A percentile compares a stretch with the other conserved stretches of the same genome.
Conservation (phyloP, 2,888 invertebrate species). For the Gymnocheta viridis region DNA sequence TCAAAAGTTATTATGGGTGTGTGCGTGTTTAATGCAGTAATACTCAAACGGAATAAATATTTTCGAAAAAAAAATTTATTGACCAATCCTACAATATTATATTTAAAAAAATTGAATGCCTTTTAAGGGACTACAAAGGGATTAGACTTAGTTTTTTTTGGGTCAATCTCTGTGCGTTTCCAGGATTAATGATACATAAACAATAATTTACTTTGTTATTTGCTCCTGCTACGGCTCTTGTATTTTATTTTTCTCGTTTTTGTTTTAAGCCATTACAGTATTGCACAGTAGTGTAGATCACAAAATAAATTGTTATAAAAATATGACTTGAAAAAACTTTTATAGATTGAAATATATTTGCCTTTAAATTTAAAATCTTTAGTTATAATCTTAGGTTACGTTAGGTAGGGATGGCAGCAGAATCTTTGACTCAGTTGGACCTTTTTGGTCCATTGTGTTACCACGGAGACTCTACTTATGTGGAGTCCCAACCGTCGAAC, state of each 20-base stretch:
- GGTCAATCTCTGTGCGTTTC: background rate
- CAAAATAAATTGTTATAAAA: background rate
- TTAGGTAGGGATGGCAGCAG: no score
- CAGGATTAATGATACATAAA: conserved; percentile 23
- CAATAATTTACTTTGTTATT: conserved; percentile 10
- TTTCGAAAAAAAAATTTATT: conserved; percentile 38
- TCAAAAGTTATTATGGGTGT: no score
- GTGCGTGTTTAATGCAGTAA: background rate
- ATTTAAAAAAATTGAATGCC: background rate
- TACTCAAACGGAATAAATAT: background rate
- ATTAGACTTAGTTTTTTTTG: conserved; percentile 17
- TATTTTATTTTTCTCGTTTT: background rate
- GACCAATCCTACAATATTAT: conserved; percentile 42
- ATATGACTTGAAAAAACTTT: no score
- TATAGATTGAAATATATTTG: no score
- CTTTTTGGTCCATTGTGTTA: no score
- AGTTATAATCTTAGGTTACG: no score
- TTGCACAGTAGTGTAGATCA: background rate
- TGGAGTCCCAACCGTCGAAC: no score
- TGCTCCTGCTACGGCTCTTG: background rate
- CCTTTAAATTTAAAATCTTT: no score
- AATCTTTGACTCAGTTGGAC: no score
- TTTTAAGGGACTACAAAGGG: background rate
- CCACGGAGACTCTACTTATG: no score
- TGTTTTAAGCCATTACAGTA: conserved; percentile 4